These are phyloP conservation scores for Anolis apletophallus DNA, from an alignment of 2,797 vertebrate species.

Conservation along the genomic window DNA sequence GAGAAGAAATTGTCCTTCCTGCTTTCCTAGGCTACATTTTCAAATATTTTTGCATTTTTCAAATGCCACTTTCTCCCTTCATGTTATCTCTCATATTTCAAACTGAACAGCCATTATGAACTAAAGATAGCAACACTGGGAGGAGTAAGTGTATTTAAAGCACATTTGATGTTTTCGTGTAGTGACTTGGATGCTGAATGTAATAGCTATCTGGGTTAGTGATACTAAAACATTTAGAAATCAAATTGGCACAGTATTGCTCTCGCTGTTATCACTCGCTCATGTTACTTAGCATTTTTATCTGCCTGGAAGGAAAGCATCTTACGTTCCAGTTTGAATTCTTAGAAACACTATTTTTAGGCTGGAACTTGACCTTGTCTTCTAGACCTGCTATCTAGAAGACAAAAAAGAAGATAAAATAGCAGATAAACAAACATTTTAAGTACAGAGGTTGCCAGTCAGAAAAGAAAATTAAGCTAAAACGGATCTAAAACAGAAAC, in stretches of 20 bases:
- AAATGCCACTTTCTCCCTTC: background rate
- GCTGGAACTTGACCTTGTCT: background rate
- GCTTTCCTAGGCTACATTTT: background rate
- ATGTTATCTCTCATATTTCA: background rate
- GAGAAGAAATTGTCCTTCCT: background rate
- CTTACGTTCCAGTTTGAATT: slow-evolving; percentile 32
- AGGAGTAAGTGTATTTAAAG: background rate
- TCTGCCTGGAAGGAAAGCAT: slow-evolving; percentile 42
- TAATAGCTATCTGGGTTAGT: slow-evolving; percentile 27
- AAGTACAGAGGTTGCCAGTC: too few species aligned
- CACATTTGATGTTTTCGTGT: background rate
- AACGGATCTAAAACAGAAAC: too few species aligned
- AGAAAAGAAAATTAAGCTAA: too few species aligned
- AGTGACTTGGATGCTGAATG: background rate
- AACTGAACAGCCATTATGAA: background rate
- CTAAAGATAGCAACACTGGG: background rate
- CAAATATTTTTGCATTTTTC: background rate
- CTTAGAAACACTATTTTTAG: slow-evolving; percentile 57
- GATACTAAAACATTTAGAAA: slow-evolving; percentile 34
- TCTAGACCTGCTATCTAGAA: background rate
- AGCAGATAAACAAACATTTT: too few species aligned
- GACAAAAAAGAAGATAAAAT: background rate
- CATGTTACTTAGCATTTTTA: slow-evolving; percentile 54
- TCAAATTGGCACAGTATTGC: slow-evolving; percentile 32
- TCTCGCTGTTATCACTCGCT: slow-evolving; percentile 53